Base-by-base conservation (phyloP, 2,797 vertebrate genomes). In the Lerista edwardsae region DNA sequence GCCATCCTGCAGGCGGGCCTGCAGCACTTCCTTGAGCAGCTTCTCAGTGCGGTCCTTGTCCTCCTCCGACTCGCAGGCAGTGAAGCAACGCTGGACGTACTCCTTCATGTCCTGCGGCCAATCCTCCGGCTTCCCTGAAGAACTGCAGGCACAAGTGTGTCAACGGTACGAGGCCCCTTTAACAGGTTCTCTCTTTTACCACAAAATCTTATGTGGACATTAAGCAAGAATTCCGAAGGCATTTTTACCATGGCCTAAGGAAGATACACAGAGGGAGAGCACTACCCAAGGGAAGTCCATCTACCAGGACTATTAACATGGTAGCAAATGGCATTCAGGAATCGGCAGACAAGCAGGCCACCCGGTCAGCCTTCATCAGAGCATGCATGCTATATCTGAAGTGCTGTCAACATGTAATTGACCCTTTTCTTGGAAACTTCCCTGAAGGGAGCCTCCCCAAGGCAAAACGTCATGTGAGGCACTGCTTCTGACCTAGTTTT, bases 81-180 rank as follows among this genome's bases (percentile, higher is more conserved):
- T 98, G 88, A 99, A 99, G 92, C 98, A 99, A 61, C 98, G 97
- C 90, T 99, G 98, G 64, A 99, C 98, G 0, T 98, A 99, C 75
- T 98, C 98, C 89, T 99, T 99, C 98, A 99, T 98, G 29, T 97
- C 97, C 91, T 97, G 97, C 0, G 98, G 98, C 98, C 98, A 99
- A 83, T 98, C 98, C 47, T 98, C 98, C 0, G 98, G 97, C 90
- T 97, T 98, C 89, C 82, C 91, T 0, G 94, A 82, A 79, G 27
- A 81, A 11, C 91, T 93, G 79, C 81, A 88, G 55, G 27, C 21
- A n/a, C 85, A 44, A 6, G n/a, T 11, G 1, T 29, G 7, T 86
- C 71, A n/a, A 69, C 21, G 29, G 15, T n/a, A 10, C 19, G 29
- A 51, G 12, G 9, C 25, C 4, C 14, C 39, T 19, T 11, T 19